A percentile compares a stretch with the other conserved stretches of the same genome.
These are phyloP conservation scores for Eulimnadia texana DNA, from an alignment of 1,140 invertebrate species.

Conservation along the genomic window DNA sequence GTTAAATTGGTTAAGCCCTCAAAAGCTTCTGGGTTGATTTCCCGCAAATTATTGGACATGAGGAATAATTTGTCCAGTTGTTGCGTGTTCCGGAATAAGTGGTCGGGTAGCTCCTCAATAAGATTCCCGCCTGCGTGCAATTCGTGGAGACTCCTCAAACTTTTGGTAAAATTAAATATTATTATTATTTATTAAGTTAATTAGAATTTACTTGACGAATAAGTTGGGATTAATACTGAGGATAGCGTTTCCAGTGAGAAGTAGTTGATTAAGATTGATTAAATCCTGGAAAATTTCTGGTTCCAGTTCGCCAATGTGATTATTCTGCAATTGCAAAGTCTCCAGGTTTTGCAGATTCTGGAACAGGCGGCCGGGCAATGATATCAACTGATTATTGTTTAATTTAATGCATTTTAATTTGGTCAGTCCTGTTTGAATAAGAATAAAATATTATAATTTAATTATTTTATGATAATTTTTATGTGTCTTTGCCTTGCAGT, in stretches of 20 bases:
- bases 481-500: no score
- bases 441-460: neutral
- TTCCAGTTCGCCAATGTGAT: slow-evolving; percentile 43
- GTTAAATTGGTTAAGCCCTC: slow-evolving; percentile 38
- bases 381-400: slow-evolving; percentile 22
- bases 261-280: slow-evolving; percentile 21
- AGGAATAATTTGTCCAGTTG: slow-evolving; percentile 41
- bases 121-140: slow-evolving; percentile 43
- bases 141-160: slow-evolving; percentile 36
- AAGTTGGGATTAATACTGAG: slow-evolving; percentile 35
- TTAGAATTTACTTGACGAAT: slow-evolving; percentile 30
- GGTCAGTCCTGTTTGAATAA: slow-evolving; percentile 11
- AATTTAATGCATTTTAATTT: slow-evolving; percentile 20
- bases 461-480: neutral
- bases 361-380: slow-evolving; percentile 31
- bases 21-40: slow-evolving; percentile 35
- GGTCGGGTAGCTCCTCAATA: slow-evolving; percentile 33
- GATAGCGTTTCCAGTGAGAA: slow-evolving; percentile 25
- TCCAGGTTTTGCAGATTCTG: slow-evolving; percentile 43
- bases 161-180: slow-evolving; percentile 18
- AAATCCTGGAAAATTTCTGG: slow-evolving; percentile 35
- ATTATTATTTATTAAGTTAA: slow-evolving; percentile 8
- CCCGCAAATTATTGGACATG: slow-evolving; percentile 41
- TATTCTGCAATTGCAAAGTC: slow-evolving; percentile 52
- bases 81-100: slow-evolving; percentile 31